Conservation (phyloP, 2,888 invertebrate genomes). For the Masnerella sp. region DNA sequence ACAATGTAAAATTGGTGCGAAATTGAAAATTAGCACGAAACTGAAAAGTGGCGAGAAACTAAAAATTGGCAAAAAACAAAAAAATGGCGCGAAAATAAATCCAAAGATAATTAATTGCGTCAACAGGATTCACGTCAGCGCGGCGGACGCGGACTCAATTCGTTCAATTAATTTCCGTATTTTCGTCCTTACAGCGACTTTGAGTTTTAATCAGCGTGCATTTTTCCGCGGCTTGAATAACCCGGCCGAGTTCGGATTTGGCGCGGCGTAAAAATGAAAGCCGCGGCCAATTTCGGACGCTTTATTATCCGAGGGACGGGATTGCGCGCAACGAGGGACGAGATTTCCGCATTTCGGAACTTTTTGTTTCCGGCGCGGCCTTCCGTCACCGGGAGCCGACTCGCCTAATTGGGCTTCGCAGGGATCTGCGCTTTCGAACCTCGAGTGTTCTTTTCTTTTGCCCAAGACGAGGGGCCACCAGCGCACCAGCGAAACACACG, state of each 20-base stretch:
- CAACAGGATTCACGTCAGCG: conserved; percentile 10
- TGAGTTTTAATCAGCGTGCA: conserved; percentile 27
- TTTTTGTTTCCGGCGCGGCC: conserved; percentile 44
- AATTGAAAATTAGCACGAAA: too few relatives aligned
- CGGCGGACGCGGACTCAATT: conserved; percentile 8
- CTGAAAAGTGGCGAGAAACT: too few relatives aligned
- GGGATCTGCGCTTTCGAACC: conserved; percentile 52
- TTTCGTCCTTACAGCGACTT: conserved; percentile 22
- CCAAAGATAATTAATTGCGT: conserved; percentile 22
- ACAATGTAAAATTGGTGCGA: too few relatives aligned
- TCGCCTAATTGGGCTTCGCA: conserved; percentile 60
- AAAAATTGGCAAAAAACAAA: too few relatives aligned
- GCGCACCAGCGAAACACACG: conserved; percentile 20
- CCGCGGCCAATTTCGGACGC: conserved; percentile 46
- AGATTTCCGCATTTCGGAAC: conserved; percentile 55
- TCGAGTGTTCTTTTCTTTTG: conserved; percentile 60
- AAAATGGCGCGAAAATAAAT: conserved; percentile 20
- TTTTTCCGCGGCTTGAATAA: conserved; percentile 28
- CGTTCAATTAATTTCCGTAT: conserved; percentile 34
- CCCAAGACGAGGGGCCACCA: conserved; percentile 27
- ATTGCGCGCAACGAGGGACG: conserved; percentile 52
- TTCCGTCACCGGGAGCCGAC: conserved; percentile 42
- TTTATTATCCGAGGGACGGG: conserved; percentile 52
- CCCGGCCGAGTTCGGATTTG: conserved; percentile 21
- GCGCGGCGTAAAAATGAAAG: conserved; percentile 26